Conservation (phyloP, 2,113 vertebrate genomes). For the Thermophis baileyi region DNA sequence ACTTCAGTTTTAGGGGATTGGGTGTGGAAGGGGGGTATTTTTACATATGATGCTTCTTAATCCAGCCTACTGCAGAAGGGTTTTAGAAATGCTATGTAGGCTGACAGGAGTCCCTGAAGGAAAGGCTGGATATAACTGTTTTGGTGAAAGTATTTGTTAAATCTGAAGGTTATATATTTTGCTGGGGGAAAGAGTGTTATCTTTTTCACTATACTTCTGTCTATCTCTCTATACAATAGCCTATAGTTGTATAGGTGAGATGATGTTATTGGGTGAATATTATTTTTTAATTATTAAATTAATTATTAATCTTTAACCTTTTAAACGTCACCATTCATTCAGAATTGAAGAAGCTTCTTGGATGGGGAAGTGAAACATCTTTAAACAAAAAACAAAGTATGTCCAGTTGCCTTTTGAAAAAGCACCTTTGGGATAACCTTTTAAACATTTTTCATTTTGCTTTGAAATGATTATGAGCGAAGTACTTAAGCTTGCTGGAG, state of each 20-base stretch:
- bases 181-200: neutral
- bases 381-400: too few relatives aligned
- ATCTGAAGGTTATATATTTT: neutral
- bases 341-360: too few relatives aligned
- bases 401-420: neutral
- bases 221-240: neutral
- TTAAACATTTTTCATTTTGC: neutral
- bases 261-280: neutral
- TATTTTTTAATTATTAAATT: neutral
- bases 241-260: neutral
- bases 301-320: too few relatives aligned
- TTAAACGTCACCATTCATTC: too few relatives aligned
- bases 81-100: neutral
- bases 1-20: neutral
- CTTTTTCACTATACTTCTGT: neutral
- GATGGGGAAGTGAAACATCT: too few relatives aligned
- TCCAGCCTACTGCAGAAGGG: neutral
- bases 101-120: neutral
- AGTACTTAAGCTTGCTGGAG: neutral
- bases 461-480: neutral
- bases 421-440: neutral
- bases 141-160: neutral
- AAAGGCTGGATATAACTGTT: neutral
- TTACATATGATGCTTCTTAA: neutral
- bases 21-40: neutral